These are phyloP conservation scores for Aplochiton taeniatus DNA, from an alignment of 2,797 vertebrate genomes.

Conservation along the genomic window DNA sequence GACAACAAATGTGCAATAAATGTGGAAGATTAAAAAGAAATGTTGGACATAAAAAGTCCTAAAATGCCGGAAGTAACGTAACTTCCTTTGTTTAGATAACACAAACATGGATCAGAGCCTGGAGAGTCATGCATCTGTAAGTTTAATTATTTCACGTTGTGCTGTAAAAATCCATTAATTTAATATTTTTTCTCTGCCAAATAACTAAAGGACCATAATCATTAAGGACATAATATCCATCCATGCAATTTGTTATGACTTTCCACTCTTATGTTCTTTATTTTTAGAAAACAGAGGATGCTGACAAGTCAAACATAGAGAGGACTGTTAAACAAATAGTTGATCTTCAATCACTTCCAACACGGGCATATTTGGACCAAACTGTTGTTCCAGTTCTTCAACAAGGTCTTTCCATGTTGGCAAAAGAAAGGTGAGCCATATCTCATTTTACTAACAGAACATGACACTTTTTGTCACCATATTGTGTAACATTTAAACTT, in stretches of 20 bases:
- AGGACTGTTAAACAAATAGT: slow-evolving; percentile 87
- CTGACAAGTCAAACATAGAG: slow-evolving; percentile 83
- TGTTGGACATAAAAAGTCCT: too few relatives aligned
- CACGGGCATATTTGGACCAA: slow-evolving; percentile 88
- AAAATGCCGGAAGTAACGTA: too few relatives aligned
- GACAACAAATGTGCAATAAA: too few relatives aligned
- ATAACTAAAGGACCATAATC: too few relatives aligned
- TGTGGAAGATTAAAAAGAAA: too few relatives aligned
- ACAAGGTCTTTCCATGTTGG: slow-evolving; percentile 86
- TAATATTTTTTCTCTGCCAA: too few relatives aligned
- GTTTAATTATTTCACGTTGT: slow-evolving; percentile 8
- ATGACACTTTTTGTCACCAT: too few relatives aligned
- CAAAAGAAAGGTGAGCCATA: slow-evolving; percentile 82
- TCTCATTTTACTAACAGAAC: too few relatives aligned
- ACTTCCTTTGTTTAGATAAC: slow-evolving; percentile 37
- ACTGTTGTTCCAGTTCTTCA: slow-evolving; percentile 88
- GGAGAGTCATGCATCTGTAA: slow-evolving; percentile 84
- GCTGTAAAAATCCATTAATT: too few relatives aligned
- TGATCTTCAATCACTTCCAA: slow-evolving; percentile 85
- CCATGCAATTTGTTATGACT: too few relatives aligned
- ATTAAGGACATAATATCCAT: too few relatives aligned
- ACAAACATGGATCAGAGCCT: slow-evolving; percentile 81
- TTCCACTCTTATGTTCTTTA: background rate
- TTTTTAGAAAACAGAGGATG: slow-evolving; percentile 84
- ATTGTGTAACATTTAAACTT: background rate